Base-by-base conservation (phyloP, 2,797 vertebrate genomes). In the Poecilia gillii region DNA sequence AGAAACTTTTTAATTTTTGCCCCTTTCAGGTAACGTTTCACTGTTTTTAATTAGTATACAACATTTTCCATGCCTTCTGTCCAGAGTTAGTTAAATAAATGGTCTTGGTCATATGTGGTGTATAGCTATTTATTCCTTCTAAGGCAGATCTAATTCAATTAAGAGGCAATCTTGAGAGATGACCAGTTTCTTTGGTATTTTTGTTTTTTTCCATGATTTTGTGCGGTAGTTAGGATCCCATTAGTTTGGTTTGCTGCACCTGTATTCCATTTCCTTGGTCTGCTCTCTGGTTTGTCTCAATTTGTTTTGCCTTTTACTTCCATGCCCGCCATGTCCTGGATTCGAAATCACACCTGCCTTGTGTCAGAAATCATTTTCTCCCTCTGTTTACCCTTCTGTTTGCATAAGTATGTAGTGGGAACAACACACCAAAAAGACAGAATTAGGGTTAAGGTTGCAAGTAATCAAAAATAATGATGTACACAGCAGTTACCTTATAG, bases 171-270 rank as follows among this genome's bases (percentile, higher is more conserved):
- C 3, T 0, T 68, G 0, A 23, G 16, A 12, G 18, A 25, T 41
- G 18, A 68, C 20, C 18, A 39, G 18, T 36, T 3, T 20, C 25
- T 68, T 68, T 12, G 11, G 9, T 43, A 41, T 25, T 13, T 41
- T 41, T 41, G 36, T 25, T 41, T 16, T 71, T 45, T 45, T 71
- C 25, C 41, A 45, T 14, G 2, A 71, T 71, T 45, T n/a, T 45
- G 41, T 28, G 25, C 14, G 6, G 68, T 45, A 25, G 12, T 71
- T 71, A 45, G 68, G 39, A n/a, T 45, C 25, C 41, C n/a, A 43
- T 28, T 71, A 71, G 39, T n/a, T n/a, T 71, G 68, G 68, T 45
- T 71, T 71, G 41, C n/a, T 45, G 68, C 41, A 14, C 68, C 68
- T 71, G 23, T 45, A 45, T 45, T 71, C 64, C 13, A 41, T 68